Percentiles rank a stretch among this genome's conserved stretches.
Evolutionary conservation across 2,797 vertebrate genomes (phyloP).

Genomic region (Oreochromis grahami): DNA sequence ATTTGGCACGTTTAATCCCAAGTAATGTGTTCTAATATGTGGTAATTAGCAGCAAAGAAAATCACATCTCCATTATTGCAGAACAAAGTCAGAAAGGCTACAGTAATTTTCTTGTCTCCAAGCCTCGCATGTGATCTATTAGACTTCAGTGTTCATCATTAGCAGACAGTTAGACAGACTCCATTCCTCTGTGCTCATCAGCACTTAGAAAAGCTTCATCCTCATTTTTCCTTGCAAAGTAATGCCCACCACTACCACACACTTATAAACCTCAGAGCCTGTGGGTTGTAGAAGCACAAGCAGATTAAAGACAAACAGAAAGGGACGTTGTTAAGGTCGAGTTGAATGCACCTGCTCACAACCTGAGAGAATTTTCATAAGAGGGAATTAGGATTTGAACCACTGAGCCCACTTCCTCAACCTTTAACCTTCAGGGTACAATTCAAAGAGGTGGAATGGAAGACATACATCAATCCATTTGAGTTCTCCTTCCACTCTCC

Average conservation of each 20-base stretch:
- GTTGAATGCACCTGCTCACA: background rate
- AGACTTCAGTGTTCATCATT: slow-evolving; percentile 15
- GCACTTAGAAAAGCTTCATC: background rate
- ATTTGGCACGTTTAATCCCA: background rate
- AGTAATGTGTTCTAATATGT: background rate
- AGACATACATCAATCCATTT: slow-evolving; percentile 8
- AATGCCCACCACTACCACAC: background rate
- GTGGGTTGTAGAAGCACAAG: background rate
- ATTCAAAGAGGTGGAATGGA: background rate
- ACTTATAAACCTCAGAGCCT: background rate
- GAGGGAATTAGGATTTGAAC: background rate
- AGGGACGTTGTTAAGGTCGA: background rate
- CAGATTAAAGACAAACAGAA: slow-evolving; percentile 4
- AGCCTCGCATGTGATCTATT: slow-evolving; percentile 18
- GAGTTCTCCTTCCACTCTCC: background rate
- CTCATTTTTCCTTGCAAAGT: background rate
- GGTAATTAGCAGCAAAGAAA: slow-evolving; percentile 7
- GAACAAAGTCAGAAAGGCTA: background rate
- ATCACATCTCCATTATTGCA: slow-evolving; percentile 1
- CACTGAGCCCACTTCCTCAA: background rate
- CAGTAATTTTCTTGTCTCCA: background rate
- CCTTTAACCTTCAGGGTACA: slow-evolving; percentile 11
- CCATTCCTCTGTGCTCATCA: background rate
- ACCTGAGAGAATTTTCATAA: background rate
- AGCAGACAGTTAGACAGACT: background rate